Conservation (phyloP, 2,113 vertebrate species). For the Gallinago undulata region DNA sequence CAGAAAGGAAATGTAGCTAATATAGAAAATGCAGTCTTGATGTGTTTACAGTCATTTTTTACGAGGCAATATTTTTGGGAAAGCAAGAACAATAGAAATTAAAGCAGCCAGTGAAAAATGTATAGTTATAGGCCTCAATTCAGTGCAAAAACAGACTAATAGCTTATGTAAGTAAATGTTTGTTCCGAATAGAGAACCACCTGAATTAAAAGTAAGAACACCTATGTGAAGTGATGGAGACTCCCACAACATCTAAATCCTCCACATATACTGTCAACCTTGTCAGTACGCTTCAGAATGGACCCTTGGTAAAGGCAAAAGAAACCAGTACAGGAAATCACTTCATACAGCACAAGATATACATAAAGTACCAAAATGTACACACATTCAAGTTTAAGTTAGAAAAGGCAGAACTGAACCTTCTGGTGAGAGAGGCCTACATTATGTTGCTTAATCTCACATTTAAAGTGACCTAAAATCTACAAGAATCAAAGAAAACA, state of each 20-base stretch:
- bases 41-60: constrained; percentile 48
- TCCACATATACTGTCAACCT: neutral
- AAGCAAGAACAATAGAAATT: constrained; percentile 37
- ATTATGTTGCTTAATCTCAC: constrained; percentile 31
- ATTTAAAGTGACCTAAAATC: constrained; percentile 58
- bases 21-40: constrained; percentile 15
- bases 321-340: constrained; percentile 40
- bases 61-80: constrained; percentile 22
- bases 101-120: constrained; percentile 54
- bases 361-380: constrained; percentile 39
- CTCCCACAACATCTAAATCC: neutral
- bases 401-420: neutral
- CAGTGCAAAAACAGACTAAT: constrained; percentile 64
- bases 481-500: constrained; percentile 39
- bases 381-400: constrained; percentile 40
- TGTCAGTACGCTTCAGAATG: neutral
- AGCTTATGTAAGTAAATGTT: constrained; percentile 59
- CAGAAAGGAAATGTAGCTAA: constrained; percentile 33
- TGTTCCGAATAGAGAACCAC: constrained; percentile 56
- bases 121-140: constrained; percentile 52
- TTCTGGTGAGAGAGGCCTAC: constrained; percentile 41
- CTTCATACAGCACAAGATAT: constrained; percentile 58
- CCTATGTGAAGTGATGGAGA: constrained; percentile 46
- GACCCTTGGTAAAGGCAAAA: constrained; percentile 40
- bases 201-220: constrained; percentile 63